Evolutionary conservation across 2,888 invertebrate species (phyloP).

Genomic region (Acronicta alni): DNA sequence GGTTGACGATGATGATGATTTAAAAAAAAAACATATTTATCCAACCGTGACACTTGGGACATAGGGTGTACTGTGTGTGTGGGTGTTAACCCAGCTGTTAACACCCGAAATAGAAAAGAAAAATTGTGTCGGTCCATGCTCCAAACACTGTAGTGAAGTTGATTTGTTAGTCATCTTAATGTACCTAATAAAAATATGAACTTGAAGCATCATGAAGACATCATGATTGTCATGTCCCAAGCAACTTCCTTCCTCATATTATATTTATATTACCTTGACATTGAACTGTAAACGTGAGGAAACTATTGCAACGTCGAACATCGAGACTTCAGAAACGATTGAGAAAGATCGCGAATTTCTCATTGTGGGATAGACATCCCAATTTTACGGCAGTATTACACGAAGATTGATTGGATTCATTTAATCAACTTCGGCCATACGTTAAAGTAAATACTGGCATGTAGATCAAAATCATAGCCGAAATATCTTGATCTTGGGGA

Average conservation of each 20-base stretch:
- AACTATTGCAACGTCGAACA: slow-evolving; percentile 8
- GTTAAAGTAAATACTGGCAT: too few species aligned
- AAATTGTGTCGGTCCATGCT: too few species aligned
- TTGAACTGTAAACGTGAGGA: slow-evolving; percentile 11
- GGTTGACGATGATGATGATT: too few species aligned
- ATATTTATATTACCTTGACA: background rate
- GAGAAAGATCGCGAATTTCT: slow-evolving; percentile 12
- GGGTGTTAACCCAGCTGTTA: too few species aligned
- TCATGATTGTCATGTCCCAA: background rate
- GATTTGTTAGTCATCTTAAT: too few species aligned
- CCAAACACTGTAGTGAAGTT: too few species aligned
- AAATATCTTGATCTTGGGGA: too few species aligned
- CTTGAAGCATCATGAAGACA: background rate
- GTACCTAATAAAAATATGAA: background rate
- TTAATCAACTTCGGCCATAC: background rate
- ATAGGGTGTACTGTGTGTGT: too few species aligned
- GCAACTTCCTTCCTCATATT: slow-evolving; percentile 34
- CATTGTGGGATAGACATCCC: background rate
- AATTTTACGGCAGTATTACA: slow-evolving; percentile 1
- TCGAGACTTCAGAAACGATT: slow-evolving; percentile 10
- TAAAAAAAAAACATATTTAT: too few species aligned
- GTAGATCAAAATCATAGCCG: too few species aligned
- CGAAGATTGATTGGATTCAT: slow-evolving; percentile 10
- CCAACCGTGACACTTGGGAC: too few species aligned
- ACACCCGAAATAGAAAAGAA: too few species aligned